Percentiles rank a stretch among this genome's conserved stretches.
These are phyloP conservation scores for Empis stercorea DNA, from an alignment of 2,888 invertebrate species.

Conservation along the genomic window DNA sequence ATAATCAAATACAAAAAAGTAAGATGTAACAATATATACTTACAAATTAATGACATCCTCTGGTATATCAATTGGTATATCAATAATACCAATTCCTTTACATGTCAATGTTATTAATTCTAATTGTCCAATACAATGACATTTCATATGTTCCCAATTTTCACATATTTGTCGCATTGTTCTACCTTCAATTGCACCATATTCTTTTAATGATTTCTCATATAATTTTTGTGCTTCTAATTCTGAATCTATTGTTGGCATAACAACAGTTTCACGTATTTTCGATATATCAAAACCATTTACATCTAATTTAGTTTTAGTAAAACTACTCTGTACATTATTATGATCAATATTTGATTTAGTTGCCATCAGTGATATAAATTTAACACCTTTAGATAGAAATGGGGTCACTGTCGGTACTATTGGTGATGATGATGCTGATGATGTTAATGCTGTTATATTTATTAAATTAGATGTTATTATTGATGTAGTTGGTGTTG, in stretches of 20 bases:
- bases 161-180: constrained; percentile 28
- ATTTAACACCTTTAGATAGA: too few species aligned
- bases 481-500: not conserved
- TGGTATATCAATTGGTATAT: constrained; percentile 32
- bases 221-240: constrained; percentile 33
- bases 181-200: constrained; percentile 17
- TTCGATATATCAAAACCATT: constrained; percentile 4
- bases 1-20: too few species aligned
- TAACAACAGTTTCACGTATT: constrained; percentile 31
- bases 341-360: not conserved
- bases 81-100: constrained; percentile 28
- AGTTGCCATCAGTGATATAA: not conserved
- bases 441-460: not conserved
- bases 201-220: constrained; percentile 32
- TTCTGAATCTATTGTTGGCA: constrained; percentile 32
- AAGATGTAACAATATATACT: too few species aligned
- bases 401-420: too few species aligned
- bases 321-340: constrained; percentile 2
- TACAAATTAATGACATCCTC: constrained; percentile 28
- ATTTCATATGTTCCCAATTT: constrained; percentile 26
- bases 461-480: not conserved
- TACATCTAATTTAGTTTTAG: constrained; percentile 17
- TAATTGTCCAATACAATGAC: constrained; percentile 30
- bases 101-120: constrained; percentile 29
- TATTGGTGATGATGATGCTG: not conserved